These are phyloP conservation scores for Dendropsophus ebraccatus DNA, from an alignment of 2,113 vertebrate species.

Conservation along the genomic window DNA sequence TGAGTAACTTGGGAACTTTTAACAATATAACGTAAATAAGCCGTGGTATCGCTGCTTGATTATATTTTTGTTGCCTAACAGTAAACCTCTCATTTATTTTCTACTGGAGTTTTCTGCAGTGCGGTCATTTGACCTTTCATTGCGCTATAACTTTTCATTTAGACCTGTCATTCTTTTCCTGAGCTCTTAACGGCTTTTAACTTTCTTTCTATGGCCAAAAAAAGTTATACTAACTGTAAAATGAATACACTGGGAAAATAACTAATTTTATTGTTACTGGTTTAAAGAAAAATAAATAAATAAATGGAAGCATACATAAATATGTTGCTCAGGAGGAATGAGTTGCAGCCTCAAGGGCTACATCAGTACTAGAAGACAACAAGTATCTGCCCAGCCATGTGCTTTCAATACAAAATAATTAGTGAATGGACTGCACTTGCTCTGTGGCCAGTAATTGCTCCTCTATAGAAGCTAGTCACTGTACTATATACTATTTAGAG, in stretches of 20 bases:
- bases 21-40: neutral
- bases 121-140: constrained; percentile 13
- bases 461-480: too few species aligned
- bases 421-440: too few species aligned
- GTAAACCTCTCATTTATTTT: constrained; percentile 15
- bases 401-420: too few species aligned
- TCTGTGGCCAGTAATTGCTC: too few species aligned
- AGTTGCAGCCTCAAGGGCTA: too few species aligned
- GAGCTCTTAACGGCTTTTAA: constrained; percentile 36
- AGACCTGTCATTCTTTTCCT: constrained; percentile 44
- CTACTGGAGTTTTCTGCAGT: neutral
- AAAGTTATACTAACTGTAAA: neutral
- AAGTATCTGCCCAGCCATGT: too few species aligned
- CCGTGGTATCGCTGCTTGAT: neutral
- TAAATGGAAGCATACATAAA: neutral
- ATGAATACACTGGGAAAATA: constrained; percentile 5
- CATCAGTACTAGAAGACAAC: too few species aligned
- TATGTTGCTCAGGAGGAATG: too few species aligned
- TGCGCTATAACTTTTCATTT: constrained; percentile 41
- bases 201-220: constrained; percentile 25
- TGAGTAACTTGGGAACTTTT: neutral
- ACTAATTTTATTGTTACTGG: neutral
- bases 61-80: constrained; percentile 19
- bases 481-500: too few species aligned
- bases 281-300: neutral